Conservation (phyloP, 2,113 vertebrate genomes). For the Anolis sagrei region DNA sequence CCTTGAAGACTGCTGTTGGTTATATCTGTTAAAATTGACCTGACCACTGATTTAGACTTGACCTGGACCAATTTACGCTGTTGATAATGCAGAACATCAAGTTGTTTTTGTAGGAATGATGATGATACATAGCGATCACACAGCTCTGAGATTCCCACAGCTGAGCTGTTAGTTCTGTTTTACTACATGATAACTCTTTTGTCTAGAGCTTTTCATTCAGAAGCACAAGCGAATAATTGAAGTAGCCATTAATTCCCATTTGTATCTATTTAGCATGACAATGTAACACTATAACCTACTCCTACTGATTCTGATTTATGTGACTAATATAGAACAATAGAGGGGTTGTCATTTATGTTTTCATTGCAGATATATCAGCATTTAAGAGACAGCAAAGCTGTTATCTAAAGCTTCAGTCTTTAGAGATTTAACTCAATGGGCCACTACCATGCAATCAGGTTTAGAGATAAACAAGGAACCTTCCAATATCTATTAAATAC, state of each 20-base stretch:
- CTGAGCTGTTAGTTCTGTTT: neutral
- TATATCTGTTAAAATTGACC: too few relatives aligned
- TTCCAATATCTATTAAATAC: neutral
- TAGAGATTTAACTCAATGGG: neutral
- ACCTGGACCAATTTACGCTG: neutral
- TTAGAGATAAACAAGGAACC: slow-evolving; percentile 7
- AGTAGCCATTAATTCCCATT: neutral
- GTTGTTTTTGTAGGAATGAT: neutral
- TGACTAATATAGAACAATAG: neutral
- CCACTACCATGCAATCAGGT: slow-evolving; percentile 17
- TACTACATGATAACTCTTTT: neutral
- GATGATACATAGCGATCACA: neutral
- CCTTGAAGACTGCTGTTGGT: too few relatives aligned
- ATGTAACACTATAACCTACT: neutral
- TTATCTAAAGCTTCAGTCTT: slow-evolving; percentile 21
- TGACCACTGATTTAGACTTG: too few relatives aligned
- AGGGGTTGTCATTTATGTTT: slow-evolving; percentile 2
- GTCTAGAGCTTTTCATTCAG: neutral
- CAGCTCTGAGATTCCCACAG: neutral
- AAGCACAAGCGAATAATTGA: neutral
- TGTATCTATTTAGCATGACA: slow-evolving; percentile 1
- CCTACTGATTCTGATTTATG: slow-evolving; percentile 8
- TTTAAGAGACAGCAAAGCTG: slow-evolving; percentile 27
- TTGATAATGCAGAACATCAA: neutral
- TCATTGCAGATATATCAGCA: slow-evolving; percentile 28